Evolutionary conservation across 2,113 vertebrate species (phyloP), one percentile per base, ranked within the genome.

Genomic region (Danionella cerebrum): DNA sequence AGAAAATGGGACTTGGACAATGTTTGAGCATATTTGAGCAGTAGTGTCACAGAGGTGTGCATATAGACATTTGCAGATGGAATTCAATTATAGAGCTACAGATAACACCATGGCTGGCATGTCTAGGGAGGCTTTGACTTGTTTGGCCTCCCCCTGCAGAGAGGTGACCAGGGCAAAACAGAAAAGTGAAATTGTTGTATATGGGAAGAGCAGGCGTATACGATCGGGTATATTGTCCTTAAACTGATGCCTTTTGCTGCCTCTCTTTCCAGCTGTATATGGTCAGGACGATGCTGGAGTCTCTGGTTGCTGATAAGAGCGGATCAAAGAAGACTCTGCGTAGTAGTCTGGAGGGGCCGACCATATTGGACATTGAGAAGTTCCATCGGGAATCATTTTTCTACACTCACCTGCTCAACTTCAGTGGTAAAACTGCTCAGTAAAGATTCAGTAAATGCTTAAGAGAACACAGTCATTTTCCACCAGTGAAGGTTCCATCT

Each of bases 351-450:
- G 91, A 93, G 84, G 92, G 92, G 58, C 92, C 92, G 59, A 91
- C 91, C 87, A 94, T 94, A 84, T 82, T 94, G 89, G 92, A 93
- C 82, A 94, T 94, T 78, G 92, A 94, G 89, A 92, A 91, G 80
- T 93, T 94, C 76, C 92, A 93, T 77, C 91, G 92, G n/a, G 90
- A 93, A 78, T 94, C 92, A 55, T 94, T 93, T 90, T 94, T 93
- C 89, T 94, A 93, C 89, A 93, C 89, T 66, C 92, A 92, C 82
- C 89, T 94, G 88, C 89, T 94, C 81, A 94, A 94, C 86, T 92
- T 93, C 87, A 93, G 92, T 84, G 92, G 92, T 94, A 92, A 92
- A 90, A n/a, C n/a, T n/a, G n/a, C n/a, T n/a, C n/a, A n/a, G n/a
- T n/a, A n/a, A n/a, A n/a, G n/a, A n/a, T n/a, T n/a, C n/a, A n/a